These are phyloP conservation scores for Pherbina coryleti DNA, from an alignment of 2,888 invertebrate genomes.

Conservation along the genomic window DNA sequence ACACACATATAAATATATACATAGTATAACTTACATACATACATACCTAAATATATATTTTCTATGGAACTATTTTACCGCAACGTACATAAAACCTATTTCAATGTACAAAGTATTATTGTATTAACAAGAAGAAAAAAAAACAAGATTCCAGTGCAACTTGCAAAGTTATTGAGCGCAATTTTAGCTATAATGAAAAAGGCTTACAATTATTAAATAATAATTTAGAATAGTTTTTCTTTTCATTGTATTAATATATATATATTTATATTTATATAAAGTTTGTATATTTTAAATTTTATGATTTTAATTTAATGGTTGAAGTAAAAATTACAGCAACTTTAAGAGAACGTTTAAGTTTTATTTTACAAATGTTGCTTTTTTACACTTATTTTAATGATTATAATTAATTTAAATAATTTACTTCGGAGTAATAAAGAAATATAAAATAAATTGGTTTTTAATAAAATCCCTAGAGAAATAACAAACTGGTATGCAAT, in stretches of 20 bases:
- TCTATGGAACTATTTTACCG: slow-evolving; percentile 22
- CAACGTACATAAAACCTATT: background rate
- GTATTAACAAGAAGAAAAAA: slow-evolving; percentile 17
- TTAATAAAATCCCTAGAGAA: no score
- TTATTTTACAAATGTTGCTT: no score
- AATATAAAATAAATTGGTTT: no score
- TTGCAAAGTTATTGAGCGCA: slow-evolving; percentile 34
- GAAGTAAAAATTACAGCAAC: background rate
- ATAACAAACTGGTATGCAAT: no score
- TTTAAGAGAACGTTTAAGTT: no score
- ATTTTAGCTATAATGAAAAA: slow-evolving; percentile 7
- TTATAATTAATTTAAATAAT: no score
- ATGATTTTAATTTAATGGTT: background rate
- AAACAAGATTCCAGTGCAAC: slow-evolving; percentile 28
- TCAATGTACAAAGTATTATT: slow-evolving; percentile 34
- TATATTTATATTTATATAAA: background rate
- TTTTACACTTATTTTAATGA: no score
- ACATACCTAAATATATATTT: slow-evolving; percentile 19
- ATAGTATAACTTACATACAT: background rate
- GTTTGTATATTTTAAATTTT: background rate
- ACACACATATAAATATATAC: background rate
- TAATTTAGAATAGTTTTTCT: slow-evolving; percentile 10
- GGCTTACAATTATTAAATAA: slow-evolving; percentile 12
- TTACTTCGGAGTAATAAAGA: no score
- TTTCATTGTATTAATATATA: slow-evolving; percentile 6